Base-by-base conservation (phyloP, 2,797 vertebrate genomes). In the Craterocephalus amniculus region DNA sequence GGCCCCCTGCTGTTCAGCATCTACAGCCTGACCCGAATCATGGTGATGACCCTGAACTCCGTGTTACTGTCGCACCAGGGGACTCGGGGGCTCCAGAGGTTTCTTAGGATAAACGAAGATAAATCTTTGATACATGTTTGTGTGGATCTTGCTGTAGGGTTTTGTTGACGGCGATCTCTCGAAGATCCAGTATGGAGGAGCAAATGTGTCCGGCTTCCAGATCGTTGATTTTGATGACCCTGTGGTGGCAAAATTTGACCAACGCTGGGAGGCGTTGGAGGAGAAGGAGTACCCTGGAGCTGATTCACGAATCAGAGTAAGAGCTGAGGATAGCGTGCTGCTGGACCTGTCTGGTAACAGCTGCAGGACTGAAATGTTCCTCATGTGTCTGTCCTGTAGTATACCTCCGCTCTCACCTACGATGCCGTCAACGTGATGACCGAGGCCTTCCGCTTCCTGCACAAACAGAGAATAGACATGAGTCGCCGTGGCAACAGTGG, bases 381-480 rank as follows among this genome's bases (percentile, higher is more conserved):
- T n/a, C n/a, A n/a, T n/a, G n/a, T 13, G 2, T 24, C 4, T 80
- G 40, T 79, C 61, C 79, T 83, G 31, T 90, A 99, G 97, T 99
- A 99, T 56, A 99, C 97, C 4, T 99, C 97, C 27, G 97, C 97
- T 54, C 93, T 99, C 83, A 99, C 97, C 20, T 99, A 95, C 24
- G 97, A 99, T 51, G 97, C 97, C 0, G 97, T 99, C 59, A 96
- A 97, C 83, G 97, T 99, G 83, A 98, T 99, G 97, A 98, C 97
- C 0, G 97, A 99, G 89, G 97, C 97, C 0, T 99, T 99, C 78
- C 96, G 97, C 63, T 97, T 97, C 86, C 95, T 99, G 32, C 94
- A 97, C 75, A 98, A 98, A 86, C 97, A 98, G 85, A 95, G 96
- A 70, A 96, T 99, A 78, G 97, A 99, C 90, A 97, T 99, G 85